Base-by-base conservation (phyloP, 1,140 invertebrate genomes). In the Trigoniulus corallinus region DNA sequence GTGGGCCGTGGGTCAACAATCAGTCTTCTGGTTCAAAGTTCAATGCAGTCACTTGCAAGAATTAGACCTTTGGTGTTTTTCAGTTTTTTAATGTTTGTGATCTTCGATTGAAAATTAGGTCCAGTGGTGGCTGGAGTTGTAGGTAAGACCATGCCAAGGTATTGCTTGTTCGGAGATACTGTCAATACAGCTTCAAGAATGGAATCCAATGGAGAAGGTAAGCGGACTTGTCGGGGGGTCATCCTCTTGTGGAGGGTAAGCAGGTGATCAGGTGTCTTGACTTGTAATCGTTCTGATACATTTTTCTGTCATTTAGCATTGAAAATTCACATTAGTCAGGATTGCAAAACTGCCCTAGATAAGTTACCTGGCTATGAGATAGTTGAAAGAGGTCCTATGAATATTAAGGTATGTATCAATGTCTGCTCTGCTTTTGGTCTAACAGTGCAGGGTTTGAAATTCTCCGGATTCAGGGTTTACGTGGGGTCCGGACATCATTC, bases 61-160 rank as follows among this genome's bases (percentile, higher is more conserved):
- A n/a, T n/a, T n/a, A n/a, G n/a, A n/a, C n/a, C n/a, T n/a, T n/a
- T n/a, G n/a, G n/a, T n/a, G n/a, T n/a, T n/a, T n/a, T n/a, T n/a
- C n/a, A n/a, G n/a, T n/a, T n/a, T n/a, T 29, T 51, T n/a, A 1
- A 18, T 43, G 20, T 20, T 39, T 25, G 4, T 39, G 15, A 18
- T 48, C 29, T 27, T 22, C 10, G 7, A 22, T 49, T 25, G 23
- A 15, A 47, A 18, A 18, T 2, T 52, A 67, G 67, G 67, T 37
- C 62, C 65, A n/a, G 69, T 70, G 20, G 66, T 60, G 51, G 68
- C 70, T 2, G 70, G 70, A 18, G 69, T 73, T 3, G 71, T 73
- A 23, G 71, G 72, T 12, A 53, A 67, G 0, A 70, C 68, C 47
- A 72, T 72, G 71, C 71, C 71, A 10, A 58, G 71, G 21, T 70